phyloP scores from a whole-genome alignment of 2,113 vertebrate species.

The Anhinga rufa region DNA sequence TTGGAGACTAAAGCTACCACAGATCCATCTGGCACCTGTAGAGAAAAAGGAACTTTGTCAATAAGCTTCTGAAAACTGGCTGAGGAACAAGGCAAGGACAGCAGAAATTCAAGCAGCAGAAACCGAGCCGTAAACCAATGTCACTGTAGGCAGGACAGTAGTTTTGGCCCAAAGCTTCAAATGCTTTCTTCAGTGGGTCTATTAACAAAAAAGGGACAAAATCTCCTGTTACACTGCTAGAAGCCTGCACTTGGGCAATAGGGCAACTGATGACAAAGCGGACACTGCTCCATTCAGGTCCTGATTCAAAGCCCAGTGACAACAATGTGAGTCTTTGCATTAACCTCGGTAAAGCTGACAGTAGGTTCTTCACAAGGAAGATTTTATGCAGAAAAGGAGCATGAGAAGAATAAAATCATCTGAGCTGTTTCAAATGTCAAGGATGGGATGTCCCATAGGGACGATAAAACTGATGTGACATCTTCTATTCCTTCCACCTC shows the following conservation, averaged over 20 bases:
- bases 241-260: neutral
- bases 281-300: neutral
- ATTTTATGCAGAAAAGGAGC: neutral
- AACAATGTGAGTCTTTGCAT: neutral
- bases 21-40: constrained; percentile 90
- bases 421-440: neutral
- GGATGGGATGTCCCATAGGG: neutral
- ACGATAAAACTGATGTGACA: neutral
- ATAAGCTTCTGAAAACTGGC: neutral
- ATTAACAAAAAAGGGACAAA: neutral
- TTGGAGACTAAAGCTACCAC: constrained; percentile 96
- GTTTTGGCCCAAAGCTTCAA: neutral
- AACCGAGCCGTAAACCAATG: neutral
- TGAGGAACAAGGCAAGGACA: neutral
- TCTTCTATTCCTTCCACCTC: neutral
- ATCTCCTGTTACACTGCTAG: neutral
- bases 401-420: neutral
- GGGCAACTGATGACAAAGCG: neutral
- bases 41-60: neutral
- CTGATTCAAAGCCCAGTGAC: neutral
- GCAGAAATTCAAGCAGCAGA: neutral
- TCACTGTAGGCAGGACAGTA: neutral
- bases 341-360: neutral
- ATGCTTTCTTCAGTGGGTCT: neutral
- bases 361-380: neutral